phyloP scores from a whole-genome alignment of 1,140 invertebrate genomes.

The Drosophila repletoides region DNA sequence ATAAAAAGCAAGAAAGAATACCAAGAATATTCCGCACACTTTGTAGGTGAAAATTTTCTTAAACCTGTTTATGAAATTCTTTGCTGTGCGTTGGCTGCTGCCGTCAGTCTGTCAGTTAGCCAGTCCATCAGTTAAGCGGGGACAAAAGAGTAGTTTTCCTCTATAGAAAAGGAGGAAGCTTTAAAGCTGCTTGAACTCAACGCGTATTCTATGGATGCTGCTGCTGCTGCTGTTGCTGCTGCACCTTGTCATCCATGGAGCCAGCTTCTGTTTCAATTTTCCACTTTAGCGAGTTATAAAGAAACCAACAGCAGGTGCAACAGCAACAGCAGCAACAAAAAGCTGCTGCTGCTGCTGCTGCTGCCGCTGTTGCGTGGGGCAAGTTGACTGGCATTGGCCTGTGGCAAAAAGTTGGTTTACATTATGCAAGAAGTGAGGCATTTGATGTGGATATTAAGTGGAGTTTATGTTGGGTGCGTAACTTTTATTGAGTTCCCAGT shows the following conservation, averaged over 20 bases:
- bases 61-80: too few relatives aligned
- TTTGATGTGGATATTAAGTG: conserved; percentile 66
- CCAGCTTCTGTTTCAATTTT: conserved; percentile 62
- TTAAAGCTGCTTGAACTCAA: conserved; percentile 3
- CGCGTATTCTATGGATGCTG: conserved; percentile 8
- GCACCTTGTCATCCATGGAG: conserved; percentile 18
- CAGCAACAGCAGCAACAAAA: conserved; percentile 1
- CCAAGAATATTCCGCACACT: too few relatives aligned
- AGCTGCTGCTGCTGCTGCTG: background rate
- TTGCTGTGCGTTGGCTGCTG: too few relatives aligned
- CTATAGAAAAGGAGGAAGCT: background rate
- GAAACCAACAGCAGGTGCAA: conserved; percentile 47
- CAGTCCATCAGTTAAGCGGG: too few relatives aligned
- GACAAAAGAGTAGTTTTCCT: too few relatives aligned
- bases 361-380: conserved; percentile 5
- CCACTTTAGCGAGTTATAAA: conserved; percentile 46
- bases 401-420: conserved; percentile 38
- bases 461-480: conserved; percentile 54
- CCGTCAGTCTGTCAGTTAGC: too few relatives aligned
- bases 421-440: conserved; percentile 53
- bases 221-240: conserved; percentile 13
- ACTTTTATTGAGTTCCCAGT: conserved; percentile 66
- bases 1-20: too few relatives aligned
- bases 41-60: too few relatives aligned
- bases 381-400: conserved; percentile 11